phyloP scores from a whole-genome alignment of 2,113 vertebrate species.

The Chaenogobius annularis region DNA sequence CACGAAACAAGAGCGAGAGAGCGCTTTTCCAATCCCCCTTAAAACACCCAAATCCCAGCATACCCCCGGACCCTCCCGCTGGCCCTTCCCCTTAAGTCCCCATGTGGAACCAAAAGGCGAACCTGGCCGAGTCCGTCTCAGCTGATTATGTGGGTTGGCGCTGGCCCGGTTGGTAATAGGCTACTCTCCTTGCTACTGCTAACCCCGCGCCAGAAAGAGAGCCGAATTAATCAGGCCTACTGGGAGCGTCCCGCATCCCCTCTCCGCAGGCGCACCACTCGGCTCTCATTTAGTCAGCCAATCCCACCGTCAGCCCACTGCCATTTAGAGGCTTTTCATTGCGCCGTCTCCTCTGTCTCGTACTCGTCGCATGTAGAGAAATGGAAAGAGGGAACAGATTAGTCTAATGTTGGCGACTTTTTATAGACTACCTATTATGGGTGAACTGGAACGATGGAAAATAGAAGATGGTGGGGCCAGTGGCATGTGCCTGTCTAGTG shows the following conservation, averaged over 20 bases:
- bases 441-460: constrained; percentile 18
- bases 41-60: constrained; percentile 90
- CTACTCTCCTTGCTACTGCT: constrained; percentile 93
- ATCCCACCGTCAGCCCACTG: constrained; percentile 99
- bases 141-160: constrained; percentile 98
- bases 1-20: constrained; percentile 15
- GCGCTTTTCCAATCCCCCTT: constrained; percentile 70
- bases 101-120: constrained; percentile 80
- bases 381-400: constrained; percentile 91
- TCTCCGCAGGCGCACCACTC: constrained; percentile 94
- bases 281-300: constrained; percentile 98
- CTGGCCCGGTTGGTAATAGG: constrained; percentile 92
- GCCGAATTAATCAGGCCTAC: constrained; percentile 99
- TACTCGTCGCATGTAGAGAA: constrained; percentile 65
- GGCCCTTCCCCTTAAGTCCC: constrained; percentile 86
- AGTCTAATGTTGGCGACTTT: constrained; percentile 87
- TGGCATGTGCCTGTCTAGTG: constrained; percentile 48
- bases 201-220: constrained; percentile 93
- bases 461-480: not conserved
- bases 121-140: constrained; percentile 94
- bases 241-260: constrained; percentile 91
- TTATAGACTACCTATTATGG: constrained; percentile 81
- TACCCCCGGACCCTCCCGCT: constrained; percentile 80
- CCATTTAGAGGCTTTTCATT: constrained; percentile 99
- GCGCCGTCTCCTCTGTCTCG: constrained; percentile 71